These are phyloP conservation scores for Ciconia stormi DNA, from an alignment of 2,113 vertebrate genomes.

Conservation along the genomic window DNA sequence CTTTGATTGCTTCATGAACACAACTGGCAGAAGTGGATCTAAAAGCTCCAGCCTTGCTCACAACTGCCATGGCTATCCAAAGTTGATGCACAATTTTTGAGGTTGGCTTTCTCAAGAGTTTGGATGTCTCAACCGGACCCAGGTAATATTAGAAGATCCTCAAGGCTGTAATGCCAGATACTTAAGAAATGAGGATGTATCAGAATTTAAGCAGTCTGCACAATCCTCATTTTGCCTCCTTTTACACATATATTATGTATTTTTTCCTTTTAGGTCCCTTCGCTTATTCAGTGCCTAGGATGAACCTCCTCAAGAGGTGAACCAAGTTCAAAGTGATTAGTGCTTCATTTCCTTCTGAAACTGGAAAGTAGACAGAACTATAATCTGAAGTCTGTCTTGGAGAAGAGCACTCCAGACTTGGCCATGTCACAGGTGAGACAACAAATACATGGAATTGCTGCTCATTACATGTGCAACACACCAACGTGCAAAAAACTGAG, in stretches of 20 bases:
- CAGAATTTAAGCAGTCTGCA: background rate
- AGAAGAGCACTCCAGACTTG: background rate
- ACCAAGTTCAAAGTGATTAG: background rate
- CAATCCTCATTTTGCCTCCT: background rate
- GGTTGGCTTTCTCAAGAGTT: background rate
- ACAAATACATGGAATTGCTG: background rate
- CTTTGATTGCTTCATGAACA: background rate
- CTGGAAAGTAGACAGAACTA: background rate
- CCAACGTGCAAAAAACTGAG: fast-evolving
- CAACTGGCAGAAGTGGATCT: background rate
- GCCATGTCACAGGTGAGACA: background rate
- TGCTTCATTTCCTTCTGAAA: background rate
- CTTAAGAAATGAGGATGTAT: background rate
- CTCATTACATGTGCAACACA: background rate
- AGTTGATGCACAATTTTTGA: background rate
- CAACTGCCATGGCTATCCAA: background rate
- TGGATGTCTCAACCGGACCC: background rate
- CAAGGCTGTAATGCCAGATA: background rate
- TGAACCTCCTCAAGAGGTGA: background rate
- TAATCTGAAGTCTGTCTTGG: background rate
- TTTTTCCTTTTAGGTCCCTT: background rate
- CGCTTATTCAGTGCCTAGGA: background rate
- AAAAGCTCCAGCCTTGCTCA: background rate
- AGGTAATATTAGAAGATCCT: background rate
- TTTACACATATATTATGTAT: background rate